phyloP scores from a whole-genome alignment of 2,797 vertebrate genomes.

The Fratercula arctica region DNA sequence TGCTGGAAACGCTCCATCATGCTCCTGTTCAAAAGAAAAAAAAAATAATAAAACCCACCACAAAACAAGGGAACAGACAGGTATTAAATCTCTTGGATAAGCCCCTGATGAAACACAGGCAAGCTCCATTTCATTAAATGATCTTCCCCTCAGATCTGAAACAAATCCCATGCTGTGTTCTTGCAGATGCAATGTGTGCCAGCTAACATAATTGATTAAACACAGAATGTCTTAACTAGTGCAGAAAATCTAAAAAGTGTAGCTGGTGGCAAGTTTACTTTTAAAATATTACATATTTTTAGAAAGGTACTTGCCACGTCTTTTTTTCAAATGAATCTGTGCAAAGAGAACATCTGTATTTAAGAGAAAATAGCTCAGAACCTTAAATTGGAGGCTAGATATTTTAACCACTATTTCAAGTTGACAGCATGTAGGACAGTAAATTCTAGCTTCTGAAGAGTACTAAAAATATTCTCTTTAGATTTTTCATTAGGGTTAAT shows the following conservation, averaged over 20 bases:
- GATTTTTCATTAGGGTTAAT: background rate
- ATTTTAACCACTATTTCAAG: background rate
- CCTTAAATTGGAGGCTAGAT: accelerated
- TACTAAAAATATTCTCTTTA: background rate
- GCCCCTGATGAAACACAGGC: background rate
- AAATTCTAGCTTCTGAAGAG: background rate
- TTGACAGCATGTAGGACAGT: background rate
- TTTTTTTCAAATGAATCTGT: background rate
- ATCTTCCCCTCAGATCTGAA: background rate
- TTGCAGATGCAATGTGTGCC: background rate
- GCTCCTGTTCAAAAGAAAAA: conserved; percentile 77
- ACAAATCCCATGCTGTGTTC: no score
- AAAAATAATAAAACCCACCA: accelerated
- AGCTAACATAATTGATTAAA: background rate
- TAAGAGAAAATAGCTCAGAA: background rate
- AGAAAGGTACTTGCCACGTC: background rate
- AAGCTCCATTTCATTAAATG: background rate
- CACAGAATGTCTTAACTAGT: background rate
- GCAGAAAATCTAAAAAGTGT: background rate
- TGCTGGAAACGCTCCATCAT: conserved; percentile 84
- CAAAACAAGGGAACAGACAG: background rate
- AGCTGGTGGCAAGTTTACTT: background rate
- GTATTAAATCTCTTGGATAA: background rate
- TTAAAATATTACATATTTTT: background rate
- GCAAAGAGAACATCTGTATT: background rate